Conservation (phyloP, 2,797 vertebrate genomes). For the Choloepus didactylus region DNA sequence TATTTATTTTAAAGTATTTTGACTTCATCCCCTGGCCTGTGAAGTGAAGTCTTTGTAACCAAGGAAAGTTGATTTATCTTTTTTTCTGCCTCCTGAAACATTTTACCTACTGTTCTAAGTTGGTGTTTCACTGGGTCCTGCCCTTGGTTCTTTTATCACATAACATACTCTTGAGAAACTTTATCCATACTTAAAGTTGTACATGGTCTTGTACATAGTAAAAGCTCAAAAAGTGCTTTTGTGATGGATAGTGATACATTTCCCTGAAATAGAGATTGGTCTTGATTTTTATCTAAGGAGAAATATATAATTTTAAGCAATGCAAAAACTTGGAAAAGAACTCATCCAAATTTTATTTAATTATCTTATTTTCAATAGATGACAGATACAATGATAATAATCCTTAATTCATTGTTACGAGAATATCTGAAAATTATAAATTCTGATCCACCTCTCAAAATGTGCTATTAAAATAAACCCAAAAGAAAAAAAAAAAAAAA, state of each 20-base stretch:
- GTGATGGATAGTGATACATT: not conserved
- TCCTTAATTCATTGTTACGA: not conserved
- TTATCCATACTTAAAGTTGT: not conserved
- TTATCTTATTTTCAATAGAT: slow-evolving; percentile 28
- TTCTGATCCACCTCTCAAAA: not conserved
- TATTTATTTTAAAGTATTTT: slow-evolving; percentile 10
- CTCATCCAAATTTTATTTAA: slow-evolving; percentile 15
- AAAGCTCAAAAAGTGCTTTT: not conserved
- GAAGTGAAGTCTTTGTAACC: not conserved
- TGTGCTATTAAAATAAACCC: slow-evolving; percentile 1
- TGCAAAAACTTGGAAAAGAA: not conserved
- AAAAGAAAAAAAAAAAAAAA: not conserved
- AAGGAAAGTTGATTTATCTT: not conserved
- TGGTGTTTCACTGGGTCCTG: not conserved
- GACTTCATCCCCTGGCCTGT: not conserved
- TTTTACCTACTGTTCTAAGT: not conserved
- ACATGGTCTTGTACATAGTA: not conserved
- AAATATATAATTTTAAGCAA: not conserved
- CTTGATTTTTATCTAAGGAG: slow-evolving; percentile 46
- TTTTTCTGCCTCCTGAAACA: not conserved
- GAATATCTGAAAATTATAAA: slow-evolving; percentile 20
- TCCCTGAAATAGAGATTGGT: not conserved
- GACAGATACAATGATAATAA: not conserved
- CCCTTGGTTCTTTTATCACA: not conserved
- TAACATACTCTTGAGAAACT: not conserved